Percentiles rank a stretch among this genome's conserved stretches.
phyloP scores from a whole-genome alignment of 2,113 vertebrate species.

The Leuciscus idus region DNA sequence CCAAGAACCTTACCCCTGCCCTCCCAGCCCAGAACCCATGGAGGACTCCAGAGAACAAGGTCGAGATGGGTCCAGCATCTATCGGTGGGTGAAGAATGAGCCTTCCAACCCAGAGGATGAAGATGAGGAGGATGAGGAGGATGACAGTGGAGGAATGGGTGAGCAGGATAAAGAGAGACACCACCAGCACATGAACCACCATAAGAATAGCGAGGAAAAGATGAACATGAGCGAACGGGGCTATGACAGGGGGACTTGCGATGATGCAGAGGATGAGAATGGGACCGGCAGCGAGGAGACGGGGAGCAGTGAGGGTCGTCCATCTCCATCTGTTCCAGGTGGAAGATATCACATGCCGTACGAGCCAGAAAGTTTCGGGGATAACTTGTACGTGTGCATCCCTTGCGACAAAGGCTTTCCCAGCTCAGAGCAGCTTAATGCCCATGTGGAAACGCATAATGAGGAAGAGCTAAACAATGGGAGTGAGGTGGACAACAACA shows the following conservation, averaged over 20 bases:
- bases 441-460: slow-evolving; percentile 96
- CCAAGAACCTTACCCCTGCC: slow-evolving; percentile 72
- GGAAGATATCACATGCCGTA: slow-evolving; percentile 93
- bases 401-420: slow-evolving; percentile 98
- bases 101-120: slow-evolving; percentile 86
- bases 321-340: slow-evolving; percentile 82
- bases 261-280: slow-evolving; percentile 88
- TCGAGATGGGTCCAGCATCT: slow-evolving; percentile 76
- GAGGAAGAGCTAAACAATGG: slow-evolving; percentile 92
- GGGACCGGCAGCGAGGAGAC: slow-evolving; percentile 92
- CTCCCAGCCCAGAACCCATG: slow-evolving; percentile 78
- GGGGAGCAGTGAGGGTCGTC: slow-evolving; percentile 91
- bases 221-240: slow-evolving; percentile 70
- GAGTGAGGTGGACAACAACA: slow-evolving; percentile 75
- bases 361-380: slow-evolving; percentile 94
- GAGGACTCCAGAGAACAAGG: slow-evolving; percentile 76
- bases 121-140: slow-evolving; percentile 82
- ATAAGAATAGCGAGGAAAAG: slow-evolving; percentile 72
- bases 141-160: slow-evolving; percentile 81
- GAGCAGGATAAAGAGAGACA: slow-evolving; percentile 66
- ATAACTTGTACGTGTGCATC: slow-evolving; percentile 98
- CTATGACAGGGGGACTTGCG: slow-evolving; percentile 72
- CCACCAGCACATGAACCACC: slow-evolving; percentile 68
- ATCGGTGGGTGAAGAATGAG: slow-evolving; percentile 97
- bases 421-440: slow-evolving; percentile 97